Evolutionary conservation across 1,140 invertebrate genomes (phyloP), one percentile per base, ranked within the genome.

Genomic region (Plodia interpunctella): DNA sequence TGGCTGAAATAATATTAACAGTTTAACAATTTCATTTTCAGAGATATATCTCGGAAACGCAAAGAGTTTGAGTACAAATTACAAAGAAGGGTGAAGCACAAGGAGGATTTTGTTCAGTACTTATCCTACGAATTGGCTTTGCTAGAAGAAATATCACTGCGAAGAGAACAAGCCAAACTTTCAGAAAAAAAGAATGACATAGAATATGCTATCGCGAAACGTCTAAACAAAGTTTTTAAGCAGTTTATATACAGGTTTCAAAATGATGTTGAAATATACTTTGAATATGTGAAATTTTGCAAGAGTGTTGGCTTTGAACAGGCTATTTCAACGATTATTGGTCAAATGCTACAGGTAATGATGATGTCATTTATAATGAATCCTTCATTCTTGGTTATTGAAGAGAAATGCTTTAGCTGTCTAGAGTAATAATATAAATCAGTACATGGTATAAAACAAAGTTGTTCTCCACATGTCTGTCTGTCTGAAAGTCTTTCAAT

Each of bases 1-100:
- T 44, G 15, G n/a, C n/a, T 44, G 6, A 44, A n/a, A 5, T 5
- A 35, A 17, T 15, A 3, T 3, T 15, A 44, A 15, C 1, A 44
- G 5, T 2, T 3, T 32, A 2, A 51, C 2, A 20, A 51, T 13
- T 51, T 49, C 2, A 17, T 66, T 90, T 88, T 53, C 70, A 95
- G 94, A 68, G 90, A 90, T 64, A 94, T 96, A 59, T 90, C 93
- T 18, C 93, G 93, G 68, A 94, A 93, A 76, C 86, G 93, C 13
- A 93, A 93, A 70, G 91, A 92, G 59, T 93, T 92, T 83, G 94
- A 96, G 78, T 95, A 95, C 66, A 94, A 92, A 84, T 90, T 96
- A 60, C 92, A 94, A 68, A 88, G 93, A 59, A 87, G 88, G 69
- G 90, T 90, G 1, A 95, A 94, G 83, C 82, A 82, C 19, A 94